phyloP scores from a whole-genome alignment of 2,113 vertebrate species.

The Takifugu bimaculatus region DNA sequence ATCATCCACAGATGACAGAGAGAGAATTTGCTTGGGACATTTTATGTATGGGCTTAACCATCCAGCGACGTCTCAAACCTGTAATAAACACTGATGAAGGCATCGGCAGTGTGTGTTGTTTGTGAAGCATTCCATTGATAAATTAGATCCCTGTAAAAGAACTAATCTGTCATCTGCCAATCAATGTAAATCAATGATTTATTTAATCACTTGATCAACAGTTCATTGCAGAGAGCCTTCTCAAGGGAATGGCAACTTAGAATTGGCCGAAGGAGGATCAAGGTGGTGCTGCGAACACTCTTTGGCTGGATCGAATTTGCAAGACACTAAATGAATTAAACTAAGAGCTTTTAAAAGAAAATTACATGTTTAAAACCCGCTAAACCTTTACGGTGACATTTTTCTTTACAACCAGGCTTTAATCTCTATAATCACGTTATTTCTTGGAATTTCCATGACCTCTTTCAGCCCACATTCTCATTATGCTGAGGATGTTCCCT shows the following conservation, averaged over 20 bases:
- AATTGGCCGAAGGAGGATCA: slow-evolving; percentile 22
- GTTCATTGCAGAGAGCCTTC: slow-evolving; percentile 24
- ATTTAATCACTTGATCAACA: slow-evolving; percentile 54
- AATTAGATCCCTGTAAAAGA: slow-evolving; percentile 35
- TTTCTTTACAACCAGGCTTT: neutral
- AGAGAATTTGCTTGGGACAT: slow-evolving; percentile 28
- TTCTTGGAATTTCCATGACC: slow-evolving; percentile 29
- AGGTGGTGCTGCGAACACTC: slow-evolving; percentile 8
- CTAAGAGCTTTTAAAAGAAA: neutral
- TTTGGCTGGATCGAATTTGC: neutral
- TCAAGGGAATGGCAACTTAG: slow-evolving; percentile 12
- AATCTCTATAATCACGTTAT: slow-evolving; percentile 26
- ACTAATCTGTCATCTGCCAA: slow-evolving; percentile 22
- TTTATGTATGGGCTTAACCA: slow-evolving; percentile 16
- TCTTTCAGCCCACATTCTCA: slow-evolving; percentile 29
- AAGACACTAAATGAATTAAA: neutral
- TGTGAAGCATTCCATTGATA: slow-evolving; percentile 43
- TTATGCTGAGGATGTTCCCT: slow-evolving; percentile 24
- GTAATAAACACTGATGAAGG: slow-evolving; percentile 26
- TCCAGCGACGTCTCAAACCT: slow-evolving; percentile 9
- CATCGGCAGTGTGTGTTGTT: slow-evolving; percentile 5
- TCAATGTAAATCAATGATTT: slow-evolving; percentile 49
- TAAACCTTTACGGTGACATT: neutral
- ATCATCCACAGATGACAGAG: slow-evolving; percentile 36
- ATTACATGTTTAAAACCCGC: too few species aligned